A percentile compares a stretch with the other conserved stretches of the same genome.
phyloP scores from a whole-genome alignment of 2,797 vertebrate genomes.

The Graptemys geographica region DNA sequence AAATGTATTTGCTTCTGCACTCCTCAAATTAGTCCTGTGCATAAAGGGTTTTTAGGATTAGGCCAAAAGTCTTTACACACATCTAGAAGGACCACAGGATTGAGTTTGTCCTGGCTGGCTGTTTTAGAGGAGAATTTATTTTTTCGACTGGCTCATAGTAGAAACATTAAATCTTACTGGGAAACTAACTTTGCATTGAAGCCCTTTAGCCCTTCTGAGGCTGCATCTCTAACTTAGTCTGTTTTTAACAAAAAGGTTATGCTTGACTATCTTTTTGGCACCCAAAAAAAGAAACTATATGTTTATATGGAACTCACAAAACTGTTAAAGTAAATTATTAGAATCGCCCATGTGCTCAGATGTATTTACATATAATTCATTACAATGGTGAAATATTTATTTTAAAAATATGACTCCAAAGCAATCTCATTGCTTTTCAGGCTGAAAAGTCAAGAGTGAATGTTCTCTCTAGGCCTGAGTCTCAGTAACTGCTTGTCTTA shows the following conservation, averaged over 20 bases:
- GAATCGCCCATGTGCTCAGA: not conserved
- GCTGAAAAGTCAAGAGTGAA: not conserved
- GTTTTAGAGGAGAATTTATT: not conserved
- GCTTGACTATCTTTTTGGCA: not conserved
- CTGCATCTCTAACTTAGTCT: not conserved
- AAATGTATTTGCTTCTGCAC: not conserved
- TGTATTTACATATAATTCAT: constrained; percentile 1
- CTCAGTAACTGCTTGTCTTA: not conserved
- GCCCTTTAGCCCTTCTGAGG: not conserved
- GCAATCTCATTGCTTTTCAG: not conserved
- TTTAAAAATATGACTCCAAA: constrained; percentile 9
- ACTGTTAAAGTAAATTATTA: not conserved
- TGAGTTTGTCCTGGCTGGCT: not conserved
- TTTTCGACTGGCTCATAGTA: not conserved
- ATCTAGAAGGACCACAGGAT: not conserved
- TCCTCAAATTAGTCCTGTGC: not conserved
- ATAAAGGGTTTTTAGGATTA: accelerated
- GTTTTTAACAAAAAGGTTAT: too few species aligned
- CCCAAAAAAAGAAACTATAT: not conserved
- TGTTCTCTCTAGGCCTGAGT: not conserved
- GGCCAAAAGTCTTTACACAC: not conserved
- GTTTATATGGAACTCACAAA: not conserved
- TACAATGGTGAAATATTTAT: not conserved
- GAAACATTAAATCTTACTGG: not conserved
- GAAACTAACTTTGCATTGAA: not conserved